A percentile compares a stretch with the other conserved stretches of the same genome.
Conservation (phyloP, 2,888 invertebrate species). For the Drosophila atripex region DNA sequence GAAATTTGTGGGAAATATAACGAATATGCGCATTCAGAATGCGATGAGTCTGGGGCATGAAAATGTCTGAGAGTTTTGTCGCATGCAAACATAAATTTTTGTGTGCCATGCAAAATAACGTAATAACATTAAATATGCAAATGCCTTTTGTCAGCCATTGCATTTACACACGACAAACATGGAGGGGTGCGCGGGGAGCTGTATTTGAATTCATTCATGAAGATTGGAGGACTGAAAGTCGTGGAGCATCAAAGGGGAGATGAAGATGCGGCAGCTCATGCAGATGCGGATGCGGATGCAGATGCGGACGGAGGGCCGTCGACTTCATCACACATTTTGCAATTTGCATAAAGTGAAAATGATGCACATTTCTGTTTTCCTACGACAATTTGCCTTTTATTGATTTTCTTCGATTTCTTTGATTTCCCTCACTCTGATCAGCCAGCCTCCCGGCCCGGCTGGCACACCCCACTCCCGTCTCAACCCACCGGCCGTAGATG, state of each 20-base stretch:
- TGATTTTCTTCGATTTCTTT: slow-evolving; percentile 79
- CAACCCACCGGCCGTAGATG: slow-evolving; percentile 35
- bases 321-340: slow-evolving; percentile 73
- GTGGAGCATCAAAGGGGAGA: slow-evolving; percentile 8
- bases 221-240: slow-evolving; percentile 20
- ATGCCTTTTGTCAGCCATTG: slow-evolving; percentile 77
- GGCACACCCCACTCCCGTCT: slow-evolving; percentile 4
- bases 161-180: slow-evolving; percentile 67
- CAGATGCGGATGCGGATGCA: neutral
- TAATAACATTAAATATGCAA: slow-evolving; percentile 79
- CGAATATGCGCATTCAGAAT: slow-evolving; percentile 55
- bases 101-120: slow-evolving; percentile 77
- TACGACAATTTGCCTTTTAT: slow-evolving; percentile 73
- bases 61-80: slow-evolving; percentile 43
- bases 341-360: slow-evolving; percentile 79
- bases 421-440: slow-evolving; percentile 57
- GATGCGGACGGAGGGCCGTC: slow-evolving; percentile 28
- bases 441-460: slow-evolving; percentile 24
- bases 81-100: slow-evolving; percentile 77
- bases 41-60: slow-evolving; percentile 23
- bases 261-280: slow-evolving; percentile 6
- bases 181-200: neutral
- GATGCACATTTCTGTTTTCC: slow-evolving; percentile 77
- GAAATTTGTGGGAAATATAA: slow-evolving; percentile 67
- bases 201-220: slow-evolving; percentile 42